Base-by-base conservation (phyloP, 2,888 invertebrate species). In the Metopia argyrocephala region DNA sequence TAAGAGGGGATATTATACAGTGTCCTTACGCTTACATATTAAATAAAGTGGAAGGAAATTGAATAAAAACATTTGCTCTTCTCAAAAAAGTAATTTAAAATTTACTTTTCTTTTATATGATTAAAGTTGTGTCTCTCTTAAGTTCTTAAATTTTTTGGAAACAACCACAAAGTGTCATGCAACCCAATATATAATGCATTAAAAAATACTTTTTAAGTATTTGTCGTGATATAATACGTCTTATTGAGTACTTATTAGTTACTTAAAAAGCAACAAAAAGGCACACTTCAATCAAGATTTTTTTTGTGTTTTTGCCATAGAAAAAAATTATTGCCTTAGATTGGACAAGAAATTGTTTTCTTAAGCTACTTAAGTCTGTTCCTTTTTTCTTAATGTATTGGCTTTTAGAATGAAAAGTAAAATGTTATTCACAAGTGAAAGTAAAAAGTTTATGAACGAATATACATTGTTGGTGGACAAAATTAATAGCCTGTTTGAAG, bases 181-280 rank as follows among this genome's bases (percentile, higher is more conserved):
- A 66, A 70, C 15, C 9, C 54, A 64, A 38, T 54, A 50, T 70
- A 62, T n/a, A 48, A 27, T 20, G 20, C 59, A 12, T 31, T 20
- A 48, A 48, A 46, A 20, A 45, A 62, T 27, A 15, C n/a, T 57
- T 28, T 59, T 70, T 52, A 28, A 21, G 6, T 9, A 28, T 57
- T 69, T 20, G 27, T 15, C 56, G 25, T 68, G 46, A 21, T 52
- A 61, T 28, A 56, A 7, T 15, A 18, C n/a, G 52, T 48, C 73
- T 78, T 81, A 66, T 75, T 75, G 70, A 75, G 78, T 81, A 68
- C 70, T 78, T 81, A 78, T 78, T 78, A 70, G 78, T 50, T 78
- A 66, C 48, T 70, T 70, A 57, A 81, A 18, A 23, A 61, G 25
- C 6, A 7, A 31, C 27, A 59, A 45, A 46, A 56, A 56, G 48